These are phyloP conservation scores for Caretta caretta DNA, from an alignment of 2,113 vertebrate genomes.

Conservation along the genomic window DNA sequence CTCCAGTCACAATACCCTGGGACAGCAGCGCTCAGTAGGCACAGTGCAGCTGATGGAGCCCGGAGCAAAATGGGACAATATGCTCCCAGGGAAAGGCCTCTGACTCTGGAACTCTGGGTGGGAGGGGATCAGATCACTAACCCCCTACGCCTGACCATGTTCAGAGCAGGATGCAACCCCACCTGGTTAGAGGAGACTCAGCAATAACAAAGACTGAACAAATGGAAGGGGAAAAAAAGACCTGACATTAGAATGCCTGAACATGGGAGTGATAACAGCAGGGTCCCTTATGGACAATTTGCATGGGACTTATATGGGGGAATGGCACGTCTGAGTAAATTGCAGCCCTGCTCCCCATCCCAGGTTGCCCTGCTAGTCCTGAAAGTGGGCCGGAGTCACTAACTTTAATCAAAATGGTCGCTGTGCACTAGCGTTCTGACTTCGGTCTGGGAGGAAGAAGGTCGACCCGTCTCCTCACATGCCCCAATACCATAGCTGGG, in stretches of 20 bases:
- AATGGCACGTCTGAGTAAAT: not conserved
- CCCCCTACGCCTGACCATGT: not conserved
- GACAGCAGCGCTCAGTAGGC: not conserved
- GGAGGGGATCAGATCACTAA: accelerated
- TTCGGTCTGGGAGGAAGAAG: not conserved
- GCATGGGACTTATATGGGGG: not conserved
- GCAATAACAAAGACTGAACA: not conserved
- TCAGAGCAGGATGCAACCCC: not conserved
- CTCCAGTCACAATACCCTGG: not conserved
- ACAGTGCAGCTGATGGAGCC: not conserved
- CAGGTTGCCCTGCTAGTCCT: not conserved
- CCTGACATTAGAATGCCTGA: not conserved
- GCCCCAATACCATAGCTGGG: not conserved
- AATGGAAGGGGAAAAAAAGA: not conserved
- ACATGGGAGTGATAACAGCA: not conserved
- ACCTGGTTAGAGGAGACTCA: not conserved
- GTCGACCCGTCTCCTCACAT: not conserved
- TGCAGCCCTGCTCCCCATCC: not conserved
- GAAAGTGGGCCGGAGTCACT: not conserved
- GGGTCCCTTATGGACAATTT: not conserved
- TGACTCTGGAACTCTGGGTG: not conserved
- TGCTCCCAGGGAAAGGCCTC: not conserved
- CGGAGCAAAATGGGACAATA: not conserved
- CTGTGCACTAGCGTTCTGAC: not conserved
- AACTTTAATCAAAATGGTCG: accelerated